Conservation (phyloP, 2,797 vertebrate species). For the Picus viridis region DNA sequence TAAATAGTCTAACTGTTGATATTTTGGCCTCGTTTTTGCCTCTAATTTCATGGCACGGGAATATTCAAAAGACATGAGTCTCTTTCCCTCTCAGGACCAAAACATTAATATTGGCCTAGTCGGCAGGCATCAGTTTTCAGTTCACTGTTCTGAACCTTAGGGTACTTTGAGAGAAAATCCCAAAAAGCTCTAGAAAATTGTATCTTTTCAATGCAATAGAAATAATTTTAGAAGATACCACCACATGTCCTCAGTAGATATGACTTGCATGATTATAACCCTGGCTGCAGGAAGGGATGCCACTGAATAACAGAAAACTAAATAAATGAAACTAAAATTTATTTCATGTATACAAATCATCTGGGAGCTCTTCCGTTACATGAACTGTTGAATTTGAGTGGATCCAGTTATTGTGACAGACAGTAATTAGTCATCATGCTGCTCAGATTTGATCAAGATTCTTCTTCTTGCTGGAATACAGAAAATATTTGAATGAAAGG, state of each 20-base stretch:
- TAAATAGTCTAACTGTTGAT: too few relatives aligned
- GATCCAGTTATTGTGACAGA: background rate
- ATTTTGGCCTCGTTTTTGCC: too few relatives aligned
- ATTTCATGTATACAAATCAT: background rate
- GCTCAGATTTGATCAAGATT: background rate
- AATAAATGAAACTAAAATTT: background rate
- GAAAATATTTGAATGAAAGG: background rate
- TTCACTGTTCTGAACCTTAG: background rate
- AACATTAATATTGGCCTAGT: too few relatives aligned
- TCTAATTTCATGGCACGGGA: too few relatives aligned
- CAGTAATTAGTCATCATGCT: background rate
- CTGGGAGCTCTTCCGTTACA: conserved; percentile 1
- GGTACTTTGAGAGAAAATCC: background rate
- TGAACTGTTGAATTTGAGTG: background rate
- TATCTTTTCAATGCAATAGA: background rate
- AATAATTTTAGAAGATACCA: background rate
- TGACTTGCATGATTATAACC: conserved; percentile 1
- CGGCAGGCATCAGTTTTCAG: background rate
- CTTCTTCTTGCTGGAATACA: background rate
- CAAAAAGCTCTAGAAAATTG: background rate
- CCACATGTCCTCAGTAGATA: background rate
- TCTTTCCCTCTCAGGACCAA: too few relatives aligned
- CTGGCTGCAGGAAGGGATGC: background rate
- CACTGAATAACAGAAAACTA: background rate
- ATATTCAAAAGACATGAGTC: too few relatives aligned